Conservation (phyloP, 2,113 vertebrate genomes). For the Cisticola juncidis region DNA sequence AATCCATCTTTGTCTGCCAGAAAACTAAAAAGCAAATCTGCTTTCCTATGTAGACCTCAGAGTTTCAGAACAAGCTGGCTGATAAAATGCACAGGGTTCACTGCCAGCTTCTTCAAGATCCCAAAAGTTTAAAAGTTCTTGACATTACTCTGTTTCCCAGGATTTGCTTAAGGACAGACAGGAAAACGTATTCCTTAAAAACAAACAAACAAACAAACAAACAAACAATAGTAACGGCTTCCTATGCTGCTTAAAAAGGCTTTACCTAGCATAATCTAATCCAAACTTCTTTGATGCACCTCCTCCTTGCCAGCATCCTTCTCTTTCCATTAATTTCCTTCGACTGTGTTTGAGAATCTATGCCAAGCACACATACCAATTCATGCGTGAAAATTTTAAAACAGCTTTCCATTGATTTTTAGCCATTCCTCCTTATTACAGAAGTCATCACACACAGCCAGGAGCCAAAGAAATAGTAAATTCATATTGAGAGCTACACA, state of each 20-base stretch:
- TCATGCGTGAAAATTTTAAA: conserved; percentile 15
- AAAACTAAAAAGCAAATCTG: conserved; percentile 15
- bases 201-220: not conserved
- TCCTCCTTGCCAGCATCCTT: not conserved
- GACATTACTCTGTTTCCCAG: not conserved
- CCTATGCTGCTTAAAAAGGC: not conserved
- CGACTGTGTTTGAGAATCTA: not conserved
- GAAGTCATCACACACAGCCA: conserved; percentile 20
- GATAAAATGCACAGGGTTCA: not conserved
- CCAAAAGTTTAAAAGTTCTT: not conserved
- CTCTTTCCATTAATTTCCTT: conserved; percentile 28
- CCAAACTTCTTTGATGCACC: not conserved
- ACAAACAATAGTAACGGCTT: not conserved
- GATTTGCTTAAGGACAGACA: not conserved
- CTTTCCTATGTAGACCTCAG: not conserved
- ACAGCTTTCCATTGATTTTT: conserved; percentile 45
- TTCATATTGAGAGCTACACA: conserved; percentile 1
- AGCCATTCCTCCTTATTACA: conserved; percentile 28
- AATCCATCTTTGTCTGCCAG: conserved; percentile 15
- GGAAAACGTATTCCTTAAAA: not conserved
- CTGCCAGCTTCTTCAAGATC: not conserved
- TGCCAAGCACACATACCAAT: conserved; percentile 14
- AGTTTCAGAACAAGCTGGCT: conserved; percentile 12
- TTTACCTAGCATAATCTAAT: not conserved
- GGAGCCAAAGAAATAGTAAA: not conserved